These are phyloP conservation scores for Pseudomugil gertrudae DNA, from an alignment of 2,797 vertebrate species.

Conservation along the genomic window DNA sequence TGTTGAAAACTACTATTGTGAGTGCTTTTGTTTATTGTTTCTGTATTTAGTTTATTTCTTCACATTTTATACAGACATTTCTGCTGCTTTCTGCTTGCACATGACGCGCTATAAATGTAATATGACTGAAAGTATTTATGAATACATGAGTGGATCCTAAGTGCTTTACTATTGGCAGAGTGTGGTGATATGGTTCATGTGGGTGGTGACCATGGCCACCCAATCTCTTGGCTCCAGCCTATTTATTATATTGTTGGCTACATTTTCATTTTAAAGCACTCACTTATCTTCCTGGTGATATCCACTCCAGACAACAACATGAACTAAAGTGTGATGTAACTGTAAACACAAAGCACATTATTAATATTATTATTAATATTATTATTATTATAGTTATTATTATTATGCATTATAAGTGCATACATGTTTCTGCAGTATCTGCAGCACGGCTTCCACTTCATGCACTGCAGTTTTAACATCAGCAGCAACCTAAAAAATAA, in stretches of 20 bases:
- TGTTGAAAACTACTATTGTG: too few species aligned
- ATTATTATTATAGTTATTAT: slow-evolving; percentile 6
- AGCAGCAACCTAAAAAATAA: slow-evolving; percentile 53
- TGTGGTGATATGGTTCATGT: too few species aligned
- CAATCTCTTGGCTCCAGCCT: not conserved
- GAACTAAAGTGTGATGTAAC: slow-evolving; percentile 74
- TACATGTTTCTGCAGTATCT: slow-evolving; percentile 71
- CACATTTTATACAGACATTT: too few species aligned
- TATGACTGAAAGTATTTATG: too few species aligned
- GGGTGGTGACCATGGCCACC: too few species aligned
- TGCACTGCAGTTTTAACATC: slow-evolving; percentile 51
- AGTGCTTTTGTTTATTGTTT: too few species aligned
- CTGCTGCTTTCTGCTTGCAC: too few species aligned
- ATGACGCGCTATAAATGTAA: too few species aligned
- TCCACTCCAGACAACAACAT: slow-evolving; percentile 74
- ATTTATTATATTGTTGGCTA: not conserved
- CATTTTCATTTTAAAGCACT: slow-evolving; percentile 33
- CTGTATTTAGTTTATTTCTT: too few species aligned
- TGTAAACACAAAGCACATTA: slow-evolving; percentile 46
- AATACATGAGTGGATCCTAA: too few species aligned
- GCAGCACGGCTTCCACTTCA: slow-evolving; percentile 70
- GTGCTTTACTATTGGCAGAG: too few species aligned
- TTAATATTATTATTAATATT: slow-evolving; percentile 19
- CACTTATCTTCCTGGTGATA: slow-evolving; percentile 52
- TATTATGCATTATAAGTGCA: not conserved